These are phyloP conservation scores for Setipinna tenuifilis DNA, from an alignment of 2,797 vertebrate species.

Conservation along the genomic window DNA sequence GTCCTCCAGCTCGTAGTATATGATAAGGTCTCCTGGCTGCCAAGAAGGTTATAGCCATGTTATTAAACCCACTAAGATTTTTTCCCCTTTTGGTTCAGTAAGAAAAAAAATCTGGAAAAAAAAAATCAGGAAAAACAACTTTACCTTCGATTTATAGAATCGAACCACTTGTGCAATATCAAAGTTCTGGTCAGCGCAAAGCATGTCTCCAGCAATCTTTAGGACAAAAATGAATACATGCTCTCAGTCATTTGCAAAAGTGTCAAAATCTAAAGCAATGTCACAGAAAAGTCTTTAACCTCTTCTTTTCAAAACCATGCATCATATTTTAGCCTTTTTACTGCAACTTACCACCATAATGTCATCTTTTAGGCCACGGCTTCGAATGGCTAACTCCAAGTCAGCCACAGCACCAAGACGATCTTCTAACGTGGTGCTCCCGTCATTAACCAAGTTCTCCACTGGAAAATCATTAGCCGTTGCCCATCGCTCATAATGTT, in stretches of 20 bases:
- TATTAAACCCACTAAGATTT: not conserved
- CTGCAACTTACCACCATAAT: conserved; percentile 75
- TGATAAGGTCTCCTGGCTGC: conserved; percentile 80
- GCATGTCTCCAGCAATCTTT: conserved; percentile 85
- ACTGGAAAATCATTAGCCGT: conserved; percentile 83
- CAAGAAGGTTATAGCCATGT: conserved; percentile 34
- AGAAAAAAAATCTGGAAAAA: not conserved
- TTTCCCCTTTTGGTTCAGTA: not conserved
- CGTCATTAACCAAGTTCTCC: conserved; percentile 82
- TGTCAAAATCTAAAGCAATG: not conserved
- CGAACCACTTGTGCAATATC: conserved; percentile 81
- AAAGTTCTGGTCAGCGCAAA: conserved; percentile 84
- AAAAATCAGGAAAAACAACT: conserved; percentile 10
- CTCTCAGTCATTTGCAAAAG: not conserved
- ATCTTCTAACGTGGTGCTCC: conserved; percentile 78
- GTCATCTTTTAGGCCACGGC: conserved; percentile 77
- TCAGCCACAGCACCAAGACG: conserved; percentile 80
- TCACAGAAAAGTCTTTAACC: not conserved
- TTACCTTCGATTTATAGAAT: conserved; percentile 83
- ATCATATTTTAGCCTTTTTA: not conserved
- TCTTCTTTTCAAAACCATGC: not conserved
- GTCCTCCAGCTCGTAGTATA: conserved; percentile 84
- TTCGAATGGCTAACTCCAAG: conserved; percentile 77
- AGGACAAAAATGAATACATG: conserved; percentile 1
- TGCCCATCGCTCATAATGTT: conserved; percentile 86